These are phyloP conservation scores for Lasiommata megera DNA, from an alignment of 2,888 invertebrate genomes.

Conservation along the genomic window DNA sequence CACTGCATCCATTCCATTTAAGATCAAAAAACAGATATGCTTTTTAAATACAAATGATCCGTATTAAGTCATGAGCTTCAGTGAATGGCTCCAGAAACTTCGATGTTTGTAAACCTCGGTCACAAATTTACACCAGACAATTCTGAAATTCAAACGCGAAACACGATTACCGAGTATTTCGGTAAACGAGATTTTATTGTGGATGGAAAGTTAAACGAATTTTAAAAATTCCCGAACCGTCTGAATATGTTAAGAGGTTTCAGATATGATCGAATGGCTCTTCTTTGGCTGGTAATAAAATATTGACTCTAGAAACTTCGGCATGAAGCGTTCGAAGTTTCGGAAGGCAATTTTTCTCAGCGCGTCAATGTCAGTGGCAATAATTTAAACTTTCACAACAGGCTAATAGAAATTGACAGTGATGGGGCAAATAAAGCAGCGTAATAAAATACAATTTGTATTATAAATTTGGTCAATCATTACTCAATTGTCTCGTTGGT, in stretches of 20 bases:
- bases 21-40: too few species aligned
- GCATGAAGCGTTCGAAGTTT: conserved; percentile 43
- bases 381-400: conserved; percentile 56
- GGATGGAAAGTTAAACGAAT: conserved; percentile 30
- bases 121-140: conserved; percentile 30
- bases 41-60: conserved; percentile 16
- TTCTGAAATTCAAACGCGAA: conserved; percentile 33
- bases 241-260: conserved; percentile 29
- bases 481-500: too few species aligned
- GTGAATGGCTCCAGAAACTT: conserved; percentile 8
- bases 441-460: neutral
- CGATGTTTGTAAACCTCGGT: conserved; percentile 30
- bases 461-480: neutral
- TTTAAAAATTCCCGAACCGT: conserved; percentile 24
- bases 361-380: conserved; percentile 64
- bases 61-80: conserved; percentile 11
- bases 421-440: conserved; percentile 1
- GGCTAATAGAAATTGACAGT: conserved; percentile 35
- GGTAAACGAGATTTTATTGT: conserved; percentile 30
- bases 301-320: conserved; percentile 37
- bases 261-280: conserved; percentile 34
- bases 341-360: conserved; percentile 62
- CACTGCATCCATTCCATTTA: too few species aligned
- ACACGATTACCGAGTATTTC: conserved; percentile 30
- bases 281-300: conserved; percentile 37